Base-by-base conservation (phyloP, 2,888 invertebrate genomes). In the Hirtodrosophila confusa region DNA sequence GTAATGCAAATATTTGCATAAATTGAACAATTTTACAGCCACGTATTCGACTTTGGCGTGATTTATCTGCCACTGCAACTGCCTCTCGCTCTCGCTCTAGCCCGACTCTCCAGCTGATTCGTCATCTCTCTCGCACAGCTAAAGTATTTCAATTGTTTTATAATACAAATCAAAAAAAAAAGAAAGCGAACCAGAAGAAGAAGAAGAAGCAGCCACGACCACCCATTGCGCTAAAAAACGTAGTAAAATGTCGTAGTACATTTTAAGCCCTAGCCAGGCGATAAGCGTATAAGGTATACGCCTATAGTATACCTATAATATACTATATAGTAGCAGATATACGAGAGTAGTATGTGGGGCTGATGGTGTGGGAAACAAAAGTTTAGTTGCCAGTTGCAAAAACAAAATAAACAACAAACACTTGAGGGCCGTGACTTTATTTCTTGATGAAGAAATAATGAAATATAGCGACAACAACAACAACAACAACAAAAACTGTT, bases 1-100 rank as follows among this genome's bases (percentile, higher is more conserved):
- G 74, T 86, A 80, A 80, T 87, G 86, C 79, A 85, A 78, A 85
- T 87, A 87, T 85, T 87, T 85, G 88, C 86, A 72, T 80, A 78
- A 78, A 78, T 87, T 64, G 67, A 72, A 74, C 40, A 80, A 63
- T 69, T 80, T 50, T 71, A 58, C 57, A 75, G 61, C 82, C 80
- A 76, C 80, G 73, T 80, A 69, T 75, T 79, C 33, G 53, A 62
- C 71, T 54, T 37, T 63, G 50, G 31, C 63, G 54, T 80, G 55
- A 78, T 77, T 80, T 77, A 80, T 77, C 73, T 67, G 55, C 54
- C 62, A 39, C 56, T 51, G 41, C 54, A 37, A 49, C 36, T 36
- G 9, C 11, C 17, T 45, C 33, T 29, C 17, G 4, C 36, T 35
- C 31, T 27, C 9, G 4, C 9, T 10, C 36, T 23, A 36, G 5